Evolutionary conservation across 2,888 invertebrate species (phyloP), one percentile per base, ranked within the genome.

Genomic region (Cantharis flavilabris): DNA sequence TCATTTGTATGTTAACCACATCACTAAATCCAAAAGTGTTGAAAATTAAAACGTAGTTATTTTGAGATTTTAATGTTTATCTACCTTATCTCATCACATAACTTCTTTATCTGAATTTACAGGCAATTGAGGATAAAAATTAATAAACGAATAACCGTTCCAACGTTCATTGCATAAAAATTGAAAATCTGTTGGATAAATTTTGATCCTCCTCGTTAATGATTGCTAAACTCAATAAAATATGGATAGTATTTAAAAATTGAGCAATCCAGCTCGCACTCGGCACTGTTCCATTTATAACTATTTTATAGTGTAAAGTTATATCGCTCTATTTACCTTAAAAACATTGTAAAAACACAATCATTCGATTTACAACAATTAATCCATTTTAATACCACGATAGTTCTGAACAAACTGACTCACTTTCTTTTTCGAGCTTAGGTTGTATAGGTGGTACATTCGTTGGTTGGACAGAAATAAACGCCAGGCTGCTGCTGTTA

Each of bases 401-500:
- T 71, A 67, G 72, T 65, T 28, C 71, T 70, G 64, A 70, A 67
- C 70, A 71, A 49, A 82, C 82, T 82, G 82, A 84, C 83, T 82
- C 83, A 84, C 82, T 83, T 85, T 83, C 85, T 84, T 85, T 85
- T 83, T 81, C 78, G 83, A 82, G 80, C 84, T 33, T 33, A 33
- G 33, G 33, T 33, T 81, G 82, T 65, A 65, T 65, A 65, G 65
- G 65, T 65, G 65, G 33, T 65, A 65, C 65, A 65, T 65, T 65
- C 84, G 82, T 79, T 81, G 81, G 81, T 76, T 81, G 81, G 83
- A 83, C 84, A 83, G 83, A 86, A 86, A 86, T 86, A 86, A 65
- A 85, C 83, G 79, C 77, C 79, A 82, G 83, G 82, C 82, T 80
- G 82, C 78, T 77, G 83, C 84, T 82, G 83, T 84, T 83, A 81